Evolutionary conservation across 2,797 vertebrate species (phyloP), one percentile per base, ranked within the genome.

Genomic region (Acropternis orthonyx): DNA sequence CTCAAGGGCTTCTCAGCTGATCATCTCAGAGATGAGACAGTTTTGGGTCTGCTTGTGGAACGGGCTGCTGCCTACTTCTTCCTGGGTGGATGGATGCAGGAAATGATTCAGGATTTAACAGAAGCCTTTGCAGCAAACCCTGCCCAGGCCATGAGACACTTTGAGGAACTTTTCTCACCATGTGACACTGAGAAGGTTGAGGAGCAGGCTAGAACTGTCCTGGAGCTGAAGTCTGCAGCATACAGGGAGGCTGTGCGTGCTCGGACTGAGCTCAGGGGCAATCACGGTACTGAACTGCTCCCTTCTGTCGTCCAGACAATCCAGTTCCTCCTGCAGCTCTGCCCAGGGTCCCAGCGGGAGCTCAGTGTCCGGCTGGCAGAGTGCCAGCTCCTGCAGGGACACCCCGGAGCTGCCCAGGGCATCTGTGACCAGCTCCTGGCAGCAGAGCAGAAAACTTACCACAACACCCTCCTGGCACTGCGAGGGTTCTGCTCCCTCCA

Each of bases 401-500:
- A 98, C 37, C 84, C 97, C 73, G 82, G 92, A 30, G 97, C 98
- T 8, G 98, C 99, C 30, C 96, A 98, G 54, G 98, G 97, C 1
- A 97, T 99, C 92, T 99, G 99, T 59, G 98, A 98, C 96, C 98
- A 98, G 81, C 98, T 99, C n/a, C 98, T 98, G 32, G 91, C 97
- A 18, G 97, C 98, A 9, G 75, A 97, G 69, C 97, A 97, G 69
- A 98, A 95, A 51, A 98, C 98, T n/a, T 98, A 99, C 91, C 97
- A 98, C 61, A 99, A 98, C 95, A 99, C 98, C 0, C 98, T 99
- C 22, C 98, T 99, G 71, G 99, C 98, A 20, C 97, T 99, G 27
- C 97, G 98, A 6, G 99, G 99, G 24, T 99, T 99, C 95, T 98
- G 99, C 28, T 97, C 97, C 56, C 98, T 99, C 36, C 98, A 99